These are phyloP conservation scores for Drosophila stalkeri DNA, from an alignment of 2,888 invertebrate genomes.

Conservation along the genomic window DNA sequence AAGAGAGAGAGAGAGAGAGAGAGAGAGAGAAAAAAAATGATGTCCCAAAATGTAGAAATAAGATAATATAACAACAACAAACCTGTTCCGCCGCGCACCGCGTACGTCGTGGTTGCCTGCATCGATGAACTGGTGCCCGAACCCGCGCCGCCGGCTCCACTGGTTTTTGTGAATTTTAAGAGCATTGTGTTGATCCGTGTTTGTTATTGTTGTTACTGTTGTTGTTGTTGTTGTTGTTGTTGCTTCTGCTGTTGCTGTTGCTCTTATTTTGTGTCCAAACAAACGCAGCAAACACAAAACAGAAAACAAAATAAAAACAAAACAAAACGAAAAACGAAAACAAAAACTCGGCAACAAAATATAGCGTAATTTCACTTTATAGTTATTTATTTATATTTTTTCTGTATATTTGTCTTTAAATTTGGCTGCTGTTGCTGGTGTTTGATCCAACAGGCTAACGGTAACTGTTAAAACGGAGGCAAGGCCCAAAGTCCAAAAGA, in stretches of 20 bases:
- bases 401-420: conserved; percentile 14
- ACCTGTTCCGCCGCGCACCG: conserved; percentile 81
- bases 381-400: conserved; percentile 1
- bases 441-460: conserved; percentile 34
- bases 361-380: conserved; percentile 21
- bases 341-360: not conserved
- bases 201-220: conserved; percentile 25
- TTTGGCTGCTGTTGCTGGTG: conserved; percentile 14
- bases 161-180: conserved; percentile 80
- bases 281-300: conserved; percentile 13
- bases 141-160: conserved; percentile 71
- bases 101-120: conserved; percentile 68
- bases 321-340: conserved; percentile 22
- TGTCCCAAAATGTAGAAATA: conserved; percentile 15
- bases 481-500: conserved; percentile 50
- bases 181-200: conserved; percentile 69
- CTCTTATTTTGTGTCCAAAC: conserved; percentile 19
- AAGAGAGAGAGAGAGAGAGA: too few relatives aligned
- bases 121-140: conserved; percentile 70
- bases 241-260: conserved; percentile 18
- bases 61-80: conserved; percentile 68
- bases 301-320: conserved; percentile 14
- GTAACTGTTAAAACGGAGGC: conserved; percentile 31
- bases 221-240: conserved; percentile 21
- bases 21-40: not conserved